A percentile compares a stretch with the other conserved stretches of the same genome.
These are phyloP conservation scores for Microplitis manilae DNA, from an alignment of 2,888 invertebrate species.

Conservation along the genomic window DNA sequence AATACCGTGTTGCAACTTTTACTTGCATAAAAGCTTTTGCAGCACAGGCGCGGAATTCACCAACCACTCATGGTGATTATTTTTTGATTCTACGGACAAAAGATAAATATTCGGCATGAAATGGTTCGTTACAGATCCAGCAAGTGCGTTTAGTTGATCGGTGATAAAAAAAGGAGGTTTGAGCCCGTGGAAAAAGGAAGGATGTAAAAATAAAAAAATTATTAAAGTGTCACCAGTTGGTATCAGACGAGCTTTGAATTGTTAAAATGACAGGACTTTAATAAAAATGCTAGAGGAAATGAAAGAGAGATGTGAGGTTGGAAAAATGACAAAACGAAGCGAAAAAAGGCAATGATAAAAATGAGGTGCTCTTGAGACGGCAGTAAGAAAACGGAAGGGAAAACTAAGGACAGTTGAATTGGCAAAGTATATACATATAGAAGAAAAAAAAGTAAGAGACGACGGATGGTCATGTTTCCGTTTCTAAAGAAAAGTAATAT, in stretches of 20 bases:
- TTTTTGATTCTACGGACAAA: conserved; percentile 2
- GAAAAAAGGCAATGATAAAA: conserved; percentile 15
- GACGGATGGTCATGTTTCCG: conserved; percentile 50
- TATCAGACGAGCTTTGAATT: conserved; percentile 26
- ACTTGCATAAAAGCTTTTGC: background rate
- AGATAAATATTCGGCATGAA: conserved; percentile 17
- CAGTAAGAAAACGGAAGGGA: conserved; percentile 20
- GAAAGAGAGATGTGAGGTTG: conserved; percentile 18
- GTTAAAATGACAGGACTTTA: conserved; percentile 3
- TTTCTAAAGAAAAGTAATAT: conserved; percentile 55
- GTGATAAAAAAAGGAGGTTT: conserved; percentile 26
- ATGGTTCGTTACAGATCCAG: conserved; percentile 9
- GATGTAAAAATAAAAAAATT: conserved; percentile 8
- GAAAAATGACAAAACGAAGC: conserved; percentile 14
- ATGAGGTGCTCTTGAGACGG: conserved; percentile 3
- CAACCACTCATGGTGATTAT: conserved; percentile 5
- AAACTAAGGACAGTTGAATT: conserved; percentile 36
- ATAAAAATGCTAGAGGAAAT: conserved; percentile 26
- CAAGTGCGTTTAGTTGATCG: background rate
- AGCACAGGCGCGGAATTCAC: background rate
- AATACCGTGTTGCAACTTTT: background rate
- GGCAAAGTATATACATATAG: conserved; percentile 23
- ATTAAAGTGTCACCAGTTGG: conserved; percentile 36
- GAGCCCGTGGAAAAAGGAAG: conserved; percentile 19
- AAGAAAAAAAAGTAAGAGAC: conserved; percentile 20